Evolutionary conservation across 1,140 invertebrate species (phyloP).

Genomic region (Artemia franciscana): DNA sequence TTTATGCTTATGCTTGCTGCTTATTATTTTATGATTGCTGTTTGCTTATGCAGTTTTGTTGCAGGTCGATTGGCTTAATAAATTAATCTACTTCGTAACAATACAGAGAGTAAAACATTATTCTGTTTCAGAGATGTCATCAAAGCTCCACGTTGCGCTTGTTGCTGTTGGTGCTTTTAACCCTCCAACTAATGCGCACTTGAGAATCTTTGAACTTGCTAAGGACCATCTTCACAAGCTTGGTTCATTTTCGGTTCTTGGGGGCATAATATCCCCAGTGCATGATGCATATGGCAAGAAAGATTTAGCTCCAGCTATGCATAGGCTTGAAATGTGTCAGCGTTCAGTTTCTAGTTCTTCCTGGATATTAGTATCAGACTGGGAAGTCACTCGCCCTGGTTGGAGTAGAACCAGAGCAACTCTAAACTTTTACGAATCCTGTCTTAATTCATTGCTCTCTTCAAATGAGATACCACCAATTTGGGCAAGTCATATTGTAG

Average conservation of each 20-base stretch:
- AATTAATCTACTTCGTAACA: too few species aligned
- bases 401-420: conserved; percentile 58
- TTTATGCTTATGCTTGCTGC: too few species aligned
- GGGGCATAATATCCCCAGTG: conserved; percentile 77
- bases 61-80: too few species aligned
- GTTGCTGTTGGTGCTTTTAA: conserved; percentile 87
- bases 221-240: conserved; percentile 56
- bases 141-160: conserved; percentile 32
- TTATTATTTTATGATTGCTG: too few species aligned
- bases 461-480: neutral
- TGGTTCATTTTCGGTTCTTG: conserved; percentile 49
- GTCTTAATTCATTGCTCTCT: conserved; percentile 7
- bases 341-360: conserved; percentile 43
- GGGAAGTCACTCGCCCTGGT: conserved; percentile 52
- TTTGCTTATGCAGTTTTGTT: too few species aligned
- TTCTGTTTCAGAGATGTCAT: too few species aligned
- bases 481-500: conserved; percentile 1
- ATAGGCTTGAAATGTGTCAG: conserved; percentile 60
- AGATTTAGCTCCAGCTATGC: conserved; percentile 41
- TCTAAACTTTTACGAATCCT: conserved; percentile 54
- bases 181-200: conserved; percentile 87
- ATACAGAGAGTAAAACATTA: too few species aligned
- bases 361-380: conserved; percentile 64
- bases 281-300: conserved; percentile 79
- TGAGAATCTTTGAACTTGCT: conserved; percentile 89